Evolutionary conservation across 2,797 vertebrate genomes (phyloP).

Genomic region (Phaenicophaeus curvirostris): DNA sequence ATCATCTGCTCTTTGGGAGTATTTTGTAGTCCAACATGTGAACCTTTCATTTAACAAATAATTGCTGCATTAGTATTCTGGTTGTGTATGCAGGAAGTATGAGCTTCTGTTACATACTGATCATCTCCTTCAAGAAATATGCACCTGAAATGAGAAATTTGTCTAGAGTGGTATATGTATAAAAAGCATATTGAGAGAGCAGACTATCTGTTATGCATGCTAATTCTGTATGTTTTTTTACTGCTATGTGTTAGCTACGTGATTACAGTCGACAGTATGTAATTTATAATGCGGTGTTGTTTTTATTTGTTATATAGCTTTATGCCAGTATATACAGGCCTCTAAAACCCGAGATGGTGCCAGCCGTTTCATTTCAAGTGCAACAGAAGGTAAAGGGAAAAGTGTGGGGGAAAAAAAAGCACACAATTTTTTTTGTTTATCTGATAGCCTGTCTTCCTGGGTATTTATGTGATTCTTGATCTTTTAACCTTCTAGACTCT

Average conservation of each 20-base stretch:
- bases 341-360: conserved; percentile 97
- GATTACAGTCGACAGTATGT: background rate
- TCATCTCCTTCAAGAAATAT: background rate
- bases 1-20: background rate
- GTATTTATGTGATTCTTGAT: conserved; percentile 76
- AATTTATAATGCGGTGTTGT: conserved; percentile 86
- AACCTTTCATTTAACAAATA: background rate
- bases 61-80: background rate
- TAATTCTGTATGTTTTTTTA: background rate
- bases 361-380: conserved; percentile 91
- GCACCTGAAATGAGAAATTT: background rate
- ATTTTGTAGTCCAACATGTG: background rate
- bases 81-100: background rate
- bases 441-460: conserved; percentile 59
- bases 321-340: conserved; percentile 99
- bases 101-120: background rate
- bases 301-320: conserved; percentile 97
- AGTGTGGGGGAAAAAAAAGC: conserved; percentile 31
- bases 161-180: accelerated
- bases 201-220: background rate
- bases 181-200: background rate
- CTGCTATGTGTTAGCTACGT: background rate
- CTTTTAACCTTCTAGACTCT: conserved; percentile 79
- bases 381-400: conserved; percentile 93
- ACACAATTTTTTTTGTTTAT: conserved; percentile 46